Base-by-base conservation (phyloP, 1,140 invertebrate species). In the Philaenus spumarius region DNA sequence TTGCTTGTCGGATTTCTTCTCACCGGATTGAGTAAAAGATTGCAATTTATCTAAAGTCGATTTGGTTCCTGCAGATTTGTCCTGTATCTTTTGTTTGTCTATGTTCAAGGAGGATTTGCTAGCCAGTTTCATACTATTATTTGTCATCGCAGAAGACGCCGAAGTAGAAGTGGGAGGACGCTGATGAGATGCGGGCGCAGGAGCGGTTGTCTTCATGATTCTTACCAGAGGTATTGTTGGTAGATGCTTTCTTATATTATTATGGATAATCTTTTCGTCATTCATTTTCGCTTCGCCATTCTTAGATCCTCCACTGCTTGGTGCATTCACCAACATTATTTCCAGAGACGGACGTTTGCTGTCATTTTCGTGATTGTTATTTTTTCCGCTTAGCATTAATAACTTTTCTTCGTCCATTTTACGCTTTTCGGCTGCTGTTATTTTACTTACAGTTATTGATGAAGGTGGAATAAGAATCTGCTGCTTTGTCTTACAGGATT, bases 281-380 rank as follows among this genome's bases (percentile, higher is more conserved):
- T 4, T n/a, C 17, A 35, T 2, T 55, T 50, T 17, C 46, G 43
- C 45, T 39, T 61, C 54, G 17, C 11, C 1, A 2, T 11, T 35
- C n/a, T 58, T 47, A 6, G 42, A 26, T 1, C 19, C 46, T 1
- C 19, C 46, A 9, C 34, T 59, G 14, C 55, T 58, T 23, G 68
- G 52, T 22, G 63, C 58, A 60, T 69, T 66, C 1, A 70, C 68
- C 6, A 67, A 42, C 54, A 69, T 69, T 22, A 70, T 70, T 42
- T 70, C 67, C 30, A 70, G 48, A 2, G 66, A 68, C 1, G 68
- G 68, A 23, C 64, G 58, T 46, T 65, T 64, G 37, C 43, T 59
- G 35, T 62, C 64, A 1, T 37, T 12, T 11, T 61, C 61, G 14
- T 52, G 24, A 19, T 47, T 62, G 15, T 60, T 56, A 14, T 61